Base-by-base conservation (phyloP, 2,888 invertebrate species). In the Tipula helvola region DNA sequence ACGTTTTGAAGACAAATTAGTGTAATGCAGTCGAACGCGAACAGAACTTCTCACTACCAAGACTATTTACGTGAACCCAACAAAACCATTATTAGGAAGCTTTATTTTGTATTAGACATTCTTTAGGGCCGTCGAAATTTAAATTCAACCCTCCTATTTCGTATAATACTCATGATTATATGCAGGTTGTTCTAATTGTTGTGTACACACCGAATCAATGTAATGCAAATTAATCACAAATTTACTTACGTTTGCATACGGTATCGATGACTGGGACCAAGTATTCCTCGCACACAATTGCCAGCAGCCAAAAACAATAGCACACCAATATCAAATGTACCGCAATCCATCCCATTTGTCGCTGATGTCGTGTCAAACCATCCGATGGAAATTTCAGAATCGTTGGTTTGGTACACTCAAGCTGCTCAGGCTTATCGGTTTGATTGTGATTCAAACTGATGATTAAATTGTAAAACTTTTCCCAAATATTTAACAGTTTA, bases 201-300 rank as follows among this genome's bases (percentile, higher is more conserved):
- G 28, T 28, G 2, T 28, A n/a, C n/a, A n/a, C n/a, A n/a, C n/a
- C n/a, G n/a, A n/a, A n/a, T n/a, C n/a, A n/a, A n/a, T n/a, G n/a
- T n/a, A n/a, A n/a, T n/a, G n/a, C n/a, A n/a, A n/a, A n/a, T n/a
- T n/a, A n/a, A n/a, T 39, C 39, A 39, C 13, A 47, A 1, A 47
- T 86, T 13, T 13, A 94, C 95, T 94, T 91, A 97, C 97, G 94
- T 89, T 95, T 94, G 90, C 96, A 96, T 89, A 97, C 95, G 88
- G 93, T 93, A 90, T 96, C 96, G 88, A 97, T 95, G 42, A 96
- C 95, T 0, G 97, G 96, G n/a, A 97, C 96, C 90, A 97, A 97
- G 91, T 96, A 97, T 89, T 96, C 96, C 90, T 97, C 97, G 90
- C 97, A 97, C 12, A 96, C 95, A 83, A 95, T 93, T 7, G 96